Percentiles rank a stretch among this genome's conserved stretches.
These are phyloP conservation scores for Diglossa cyanea DNA, from an alignment of 2,797 vertebrate species.

Conservation along the genomic window DNA sequence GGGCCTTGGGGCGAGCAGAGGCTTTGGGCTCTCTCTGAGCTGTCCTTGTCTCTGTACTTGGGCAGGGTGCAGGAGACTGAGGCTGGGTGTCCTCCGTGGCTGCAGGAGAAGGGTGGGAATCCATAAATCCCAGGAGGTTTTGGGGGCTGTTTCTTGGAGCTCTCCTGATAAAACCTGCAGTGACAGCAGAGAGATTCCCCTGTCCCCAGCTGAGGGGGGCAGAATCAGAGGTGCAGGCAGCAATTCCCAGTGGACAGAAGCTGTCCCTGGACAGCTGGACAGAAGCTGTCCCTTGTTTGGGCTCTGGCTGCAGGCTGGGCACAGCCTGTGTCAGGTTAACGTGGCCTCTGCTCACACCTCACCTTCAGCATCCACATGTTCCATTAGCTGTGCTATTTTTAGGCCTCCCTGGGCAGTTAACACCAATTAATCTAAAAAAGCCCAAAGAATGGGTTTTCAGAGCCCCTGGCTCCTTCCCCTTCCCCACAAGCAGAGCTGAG, in stretches of 20 bases:
- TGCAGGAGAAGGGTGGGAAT: not conserved
- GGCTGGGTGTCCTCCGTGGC: fast-evolving
- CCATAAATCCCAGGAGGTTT: not conserved
- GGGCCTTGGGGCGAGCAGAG: not conserved
- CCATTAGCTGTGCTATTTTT: slow-evolving; percentile 34
- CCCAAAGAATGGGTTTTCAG: not conserved
- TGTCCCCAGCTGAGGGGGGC: not conserved
- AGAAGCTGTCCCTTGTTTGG: not conserved
- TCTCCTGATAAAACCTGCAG: fast-evolving
- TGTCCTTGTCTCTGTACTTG: not conserved
- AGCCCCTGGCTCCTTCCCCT: not conserved
- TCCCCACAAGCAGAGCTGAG: not conserved
- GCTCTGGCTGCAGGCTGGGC: not conserved
- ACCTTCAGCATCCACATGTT: not conserved
- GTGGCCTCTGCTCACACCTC: not conserved
- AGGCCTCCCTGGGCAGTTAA: slow-evolving; percentile 45
- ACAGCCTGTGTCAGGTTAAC: not conserved
- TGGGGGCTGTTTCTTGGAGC: not conserved
- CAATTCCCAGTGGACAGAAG: not conserved
- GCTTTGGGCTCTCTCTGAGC: not conserved
- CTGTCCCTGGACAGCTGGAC: not conserved
- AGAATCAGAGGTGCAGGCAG: not conserved
- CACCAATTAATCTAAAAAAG: slow-evolving; percentile 29
- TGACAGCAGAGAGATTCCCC: not conserved
- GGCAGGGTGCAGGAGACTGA: not conserved